Conservation (phyloP, 2,888 invertebrate genomes). For the Drosophila stalkeri region DNA sequence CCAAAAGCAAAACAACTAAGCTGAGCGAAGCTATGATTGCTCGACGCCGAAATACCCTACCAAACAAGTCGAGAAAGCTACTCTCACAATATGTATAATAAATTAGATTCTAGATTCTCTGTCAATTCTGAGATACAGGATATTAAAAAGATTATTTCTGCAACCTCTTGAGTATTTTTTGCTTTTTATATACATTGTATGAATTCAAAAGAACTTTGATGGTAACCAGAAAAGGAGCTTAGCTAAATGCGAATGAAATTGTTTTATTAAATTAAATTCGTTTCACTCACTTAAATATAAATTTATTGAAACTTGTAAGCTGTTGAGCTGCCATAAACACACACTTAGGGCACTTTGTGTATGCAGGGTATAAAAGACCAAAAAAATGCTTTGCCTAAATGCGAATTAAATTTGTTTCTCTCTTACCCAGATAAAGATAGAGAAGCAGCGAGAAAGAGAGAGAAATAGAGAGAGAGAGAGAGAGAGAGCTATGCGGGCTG, state of each 20-base stretch:
- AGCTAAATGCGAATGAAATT: background rate
- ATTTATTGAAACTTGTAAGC: background rate
- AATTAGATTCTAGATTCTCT: background rate
- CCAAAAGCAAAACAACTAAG: slow-evolving; percentile 11
- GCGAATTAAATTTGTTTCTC: slow-evolving; percentile 74
- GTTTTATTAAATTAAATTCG: background rate
- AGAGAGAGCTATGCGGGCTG: slow-evolving; percentile 38
- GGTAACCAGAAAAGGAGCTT: too few relatives aligned
- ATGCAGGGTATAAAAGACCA: slow-evolving; percentile 2
- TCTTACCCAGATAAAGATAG: background rate
- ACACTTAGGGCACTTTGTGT: background rate
- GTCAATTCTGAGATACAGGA: background rate
- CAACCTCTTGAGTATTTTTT: background rate
- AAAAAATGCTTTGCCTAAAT: slow-evolving; percentile 62
- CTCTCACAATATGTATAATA: too few relatives aligned
- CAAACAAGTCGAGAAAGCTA: background rate
- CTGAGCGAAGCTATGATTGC: background rate
- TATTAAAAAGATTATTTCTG: background rate
- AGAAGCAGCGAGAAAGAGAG: background rate
- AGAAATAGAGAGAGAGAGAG: background rate
- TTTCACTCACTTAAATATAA: slow-evolving; percentile 1
- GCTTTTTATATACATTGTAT: background rate
- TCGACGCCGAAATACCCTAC: background rate
- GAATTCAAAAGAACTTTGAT: background rate
- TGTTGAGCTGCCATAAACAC: background rate